Evolutionary conservation across 2,797 vertebrate species (phyloP).

Genomic region (Sparus aurata): DNA sequence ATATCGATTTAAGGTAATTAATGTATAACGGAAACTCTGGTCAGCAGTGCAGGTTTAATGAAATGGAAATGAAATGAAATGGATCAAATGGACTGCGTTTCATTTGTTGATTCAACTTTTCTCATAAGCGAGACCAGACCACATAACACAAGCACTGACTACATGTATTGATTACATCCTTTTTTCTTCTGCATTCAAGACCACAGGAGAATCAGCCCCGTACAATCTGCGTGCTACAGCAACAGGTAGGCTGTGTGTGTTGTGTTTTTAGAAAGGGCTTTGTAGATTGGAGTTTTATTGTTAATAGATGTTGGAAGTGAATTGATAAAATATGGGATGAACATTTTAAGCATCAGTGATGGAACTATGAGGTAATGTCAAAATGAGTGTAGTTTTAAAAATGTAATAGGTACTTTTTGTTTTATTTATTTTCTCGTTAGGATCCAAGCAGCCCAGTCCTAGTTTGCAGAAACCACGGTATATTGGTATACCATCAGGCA

Average conservation of each 20-base stretch:
- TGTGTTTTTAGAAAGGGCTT: not conserved
- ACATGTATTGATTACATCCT: not conserved
- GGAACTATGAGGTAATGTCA: too few species aligned
- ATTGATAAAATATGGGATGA: not conserved
- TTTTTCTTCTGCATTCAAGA: conserved; percentile 53
- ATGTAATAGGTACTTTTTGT: not conserved
- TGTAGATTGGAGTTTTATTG: not conserved
- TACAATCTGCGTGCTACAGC: conserved; percentile 58
- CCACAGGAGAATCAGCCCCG: conserved; percentile 26
- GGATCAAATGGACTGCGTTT: not conserved
- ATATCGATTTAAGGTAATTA: too few species aligned
- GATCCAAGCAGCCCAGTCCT: conserved; percentile 49
- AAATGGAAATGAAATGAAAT: not conserved
- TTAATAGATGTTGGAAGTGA: not conserved
- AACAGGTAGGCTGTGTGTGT: conserved; percentile 50
- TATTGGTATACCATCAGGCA: conserved; percentile 33
- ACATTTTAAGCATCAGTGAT: not conserved
- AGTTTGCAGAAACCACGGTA: conserved; percentile 46
- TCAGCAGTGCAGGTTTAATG: not conserved
- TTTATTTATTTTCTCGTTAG: conserved; percentile 22
- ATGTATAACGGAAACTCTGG: too few species aligned
- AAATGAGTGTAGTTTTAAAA: too few species aligned
- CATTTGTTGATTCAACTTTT: not conserved
- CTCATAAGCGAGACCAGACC: not conserved
- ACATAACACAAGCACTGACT: not conserved